Percentiles rank a stretch among this genome's conserved stretches.
phyloP scores from a whole-genome alignment of 2,113 vertebrate species.

The Redunca redunca region DNA sequence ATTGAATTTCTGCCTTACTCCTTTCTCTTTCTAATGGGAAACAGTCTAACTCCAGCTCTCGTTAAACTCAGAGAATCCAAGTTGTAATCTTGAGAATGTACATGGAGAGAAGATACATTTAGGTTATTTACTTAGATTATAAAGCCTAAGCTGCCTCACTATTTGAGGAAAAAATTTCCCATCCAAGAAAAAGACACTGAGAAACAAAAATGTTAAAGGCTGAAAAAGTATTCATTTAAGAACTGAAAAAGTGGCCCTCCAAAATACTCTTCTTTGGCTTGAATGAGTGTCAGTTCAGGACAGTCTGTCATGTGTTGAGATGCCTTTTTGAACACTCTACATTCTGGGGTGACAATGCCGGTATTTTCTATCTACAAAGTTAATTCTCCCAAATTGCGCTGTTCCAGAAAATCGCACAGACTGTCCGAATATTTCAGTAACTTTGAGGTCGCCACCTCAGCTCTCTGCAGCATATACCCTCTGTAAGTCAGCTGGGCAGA shows the following conservation, averaged over 20 bases:
- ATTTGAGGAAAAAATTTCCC: neutral
- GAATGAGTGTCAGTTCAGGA: neutral
- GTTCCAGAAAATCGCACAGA: neutral
- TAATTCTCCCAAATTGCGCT: neutral
- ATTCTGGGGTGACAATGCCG: neutral
- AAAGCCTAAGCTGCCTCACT: conserved; percentile 53
- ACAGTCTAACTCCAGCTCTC: conserved; percentile 70
- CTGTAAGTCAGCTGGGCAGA: neutral
- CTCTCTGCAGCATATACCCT: neutral
- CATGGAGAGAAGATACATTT: conserved; percentile 64
- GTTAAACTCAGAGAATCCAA: conserved; percentile 73
- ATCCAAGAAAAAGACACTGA: neutral
- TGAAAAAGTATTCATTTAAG: neutral
- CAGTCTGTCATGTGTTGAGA: neutral
- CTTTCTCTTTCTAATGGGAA: conserved; percentile 80
- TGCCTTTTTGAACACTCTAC: neutral
- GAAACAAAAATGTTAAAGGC: conserved; percentile 19
- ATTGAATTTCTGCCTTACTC: conserved; percentile 72
- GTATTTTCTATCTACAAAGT: neutral
- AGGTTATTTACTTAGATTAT: conserved; percentile 63
- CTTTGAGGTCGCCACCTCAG: neutral
- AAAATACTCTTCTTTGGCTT: neutral
- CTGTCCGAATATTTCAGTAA: neutral
- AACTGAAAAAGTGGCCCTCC: neutral
- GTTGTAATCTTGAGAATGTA: conserved; percentile 62